Percentiles rank a stretch among this genome's conserved stretches.
Evolutionary conservation across 2,888 invertebrate genomes (phyloP).

Genomic region (Celastrina argiolus): DNA sequence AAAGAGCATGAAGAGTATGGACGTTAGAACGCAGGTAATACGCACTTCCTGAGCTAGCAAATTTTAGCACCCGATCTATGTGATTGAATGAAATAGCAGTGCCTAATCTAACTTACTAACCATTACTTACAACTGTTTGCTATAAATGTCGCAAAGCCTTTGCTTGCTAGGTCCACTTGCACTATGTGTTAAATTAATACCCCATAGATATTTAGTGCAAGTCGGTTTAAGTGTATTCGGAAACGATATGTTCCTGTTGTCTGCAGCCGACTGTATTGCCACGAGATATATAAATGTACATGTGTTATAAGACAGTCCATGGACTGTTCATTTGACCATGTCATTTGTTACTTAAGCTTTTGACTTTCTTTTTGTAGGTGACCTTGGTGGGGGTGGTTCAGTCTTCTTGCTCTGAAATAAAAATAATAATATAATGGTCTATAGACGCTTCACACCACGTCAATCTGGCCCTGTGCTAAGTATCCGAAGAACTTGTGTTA

Average conservation of each 20-base stretch:
- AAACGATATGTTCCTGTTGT: not conserved
- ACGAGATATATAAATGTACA: not conserved
- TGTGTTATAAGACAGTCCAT: not conserved
- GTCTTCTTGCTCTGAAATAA: conserved; percentile 68
- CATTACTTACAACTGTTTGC: not conserved
- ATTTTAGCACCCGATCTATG: not conserved
- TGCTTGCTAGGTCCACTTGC: no score
- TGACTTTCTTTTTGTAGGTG: conserved; percentile 65
- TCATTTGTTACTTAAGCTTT: conserved; percentile 45
- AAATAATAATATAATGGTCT: no score
- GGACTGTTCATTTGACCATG: not conserved
- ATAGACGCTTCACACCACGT: no score
- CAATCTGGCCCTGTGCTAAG: no score
- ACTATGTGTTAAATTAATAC: no score
- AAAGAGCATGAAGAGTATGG: not conserved
- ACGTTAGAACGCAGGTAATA: not conserved
- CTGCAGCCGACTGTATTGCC: not conserved
- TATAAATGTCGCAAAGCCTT: no score
- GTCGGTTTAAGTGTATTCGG: not conserved
- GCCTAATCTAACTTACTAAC: not conserved
- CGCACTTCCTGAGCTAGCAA: not conserved
- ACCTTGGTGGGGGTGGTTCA: conserved; percentile 58
- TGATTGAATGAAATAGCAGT: not conserved
- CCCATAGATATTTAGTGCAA: no score
- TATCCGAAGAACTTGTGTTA: no score